phyloP scores from a whole-genome alignment of 2,888 invertebrate species.

The Andricus quercusramuli region DNA sequence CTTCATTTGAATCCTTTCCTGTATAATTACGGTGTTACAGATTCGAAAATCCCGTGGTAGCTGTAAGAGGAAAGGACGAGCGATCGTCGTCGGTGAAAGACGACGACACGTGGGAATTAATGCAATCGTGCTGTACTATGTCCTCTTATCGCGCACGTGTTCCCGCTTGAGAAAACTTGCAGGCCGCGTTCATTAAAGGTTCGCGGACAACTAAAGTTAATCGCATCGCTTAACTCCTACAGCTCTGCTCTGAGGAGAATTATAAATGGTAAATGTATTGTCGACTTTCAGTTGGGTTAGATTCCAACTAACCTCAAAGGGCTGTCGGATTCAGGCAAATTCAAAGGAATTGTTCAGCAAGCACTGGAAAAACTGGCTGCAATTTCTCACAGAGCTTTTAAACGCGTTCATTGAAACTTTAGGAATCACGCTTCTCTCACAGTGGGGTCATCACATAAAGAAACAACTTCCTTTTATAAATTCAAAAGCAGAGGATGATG shows the following conservation, averaged over 20 bases:
- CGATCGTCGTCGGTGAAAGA: constrained; percentile 9
- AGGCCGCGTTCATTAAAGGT: constrained; percentile 37
- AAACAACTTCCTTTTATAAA: background rate
- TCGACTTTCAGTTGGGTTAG: background rate
- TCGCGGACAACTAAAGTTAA: constrained; percentile 36
- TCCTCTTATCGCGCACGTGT: constrained; percentile 40
- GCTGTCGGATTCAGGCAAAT: constrained; percentile 2
- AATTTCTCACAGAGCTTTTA: background rate
- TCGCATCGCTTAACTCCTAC: constrained; percentile 35
- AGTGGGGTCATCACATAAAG: background rate
- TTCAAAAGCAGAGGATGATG: too few species aligned
- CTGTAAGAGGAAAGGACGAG: background rate
- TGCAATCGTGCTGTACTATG: constrained; percentile 32
- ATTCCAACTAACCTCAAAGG: constrained; percentile 15
- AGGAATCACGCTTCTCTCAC: background rate
- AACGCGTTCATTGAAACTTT: background rate
- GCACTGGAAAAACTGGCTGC: background rate
- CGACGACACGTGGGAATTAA: constrained; percentile 36
- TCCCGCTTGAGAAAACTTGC: constrained; percentile 29
- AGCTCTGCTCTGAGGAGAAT: background rate
- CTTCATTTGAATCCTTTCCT: constrained; percentile 6
- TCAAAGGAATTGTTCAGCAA: background rate
- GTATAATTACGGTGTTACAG: constrained; percentile 16
- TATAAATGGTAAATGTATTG: constrained; percentile 31
- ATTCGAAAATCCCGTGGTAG: constrained; percentile 17